Conservation (phyloP, 2,888 invertebrate genomes). For the Belgica antarctica region DNA sequence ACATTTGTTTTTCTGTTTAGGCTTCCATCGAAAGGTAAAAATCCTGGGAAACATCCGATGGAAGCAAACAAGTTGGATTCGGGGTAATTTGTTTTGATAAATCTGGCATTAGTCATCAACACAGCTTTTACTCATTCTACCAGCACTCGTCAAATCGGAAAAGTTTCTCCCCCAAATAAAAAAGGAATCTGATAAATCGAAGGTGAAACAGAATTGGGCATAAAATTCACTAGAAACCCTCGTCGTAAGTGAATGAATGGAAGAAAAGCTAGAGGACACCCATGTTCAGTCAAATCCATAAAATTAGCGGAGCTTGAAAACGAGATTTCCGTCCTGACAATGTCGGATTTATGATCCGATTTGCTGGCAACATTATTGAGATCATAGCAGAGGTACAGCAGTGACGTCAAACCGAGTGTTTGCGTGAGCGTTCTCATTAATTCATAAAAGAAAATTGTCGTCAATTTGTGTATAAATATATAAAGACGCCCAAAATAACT, state of each 20-base stretch:
- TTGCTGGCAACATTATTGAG: too few relatives aligned
- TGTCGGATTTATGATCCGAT: not conserved
- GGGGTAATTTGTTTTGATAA: conserved; percentile 1
- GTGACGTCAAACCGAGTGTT: not conserved
- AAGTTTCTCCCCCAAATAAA: not conserved
- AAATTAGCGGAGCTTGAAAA: conserved; percentile 22
- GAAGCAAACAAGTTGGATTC: too few relatives aligned
- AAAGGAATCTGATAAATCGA: too few relatives aligned
- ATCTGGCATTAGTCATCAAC: not conserved
- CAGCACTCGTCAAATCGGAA: not conserved
- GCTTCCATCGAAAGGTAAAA: too few relatives aligned
- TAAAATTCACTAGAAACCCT: not conserved
- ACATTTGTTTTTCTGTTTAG: not conserved
- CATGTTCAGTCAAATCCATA: conserved; percentile 8
- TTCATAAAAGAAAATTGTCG: too few relatives aligned
- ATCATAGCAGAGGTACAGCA: not conserved
- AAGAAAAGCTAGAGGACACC: not conserved
- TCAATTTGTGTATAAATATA: too few relatives aligned
- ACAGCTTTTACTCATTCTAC: not conserved
- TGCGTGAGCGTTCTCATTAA: too few relatives aligned
- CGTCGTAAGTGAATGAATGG: not conserved
- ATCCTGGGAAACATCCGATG: too few relatives aligned
- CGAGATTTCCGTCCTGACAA: not conserved
- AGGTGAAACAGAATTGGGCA: not conserved
- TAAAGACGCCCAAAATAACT: too few relatives aligned